Conservation (phyloP, 2,888 invertebrate species). For the Mesochorus sp. region DNA sequence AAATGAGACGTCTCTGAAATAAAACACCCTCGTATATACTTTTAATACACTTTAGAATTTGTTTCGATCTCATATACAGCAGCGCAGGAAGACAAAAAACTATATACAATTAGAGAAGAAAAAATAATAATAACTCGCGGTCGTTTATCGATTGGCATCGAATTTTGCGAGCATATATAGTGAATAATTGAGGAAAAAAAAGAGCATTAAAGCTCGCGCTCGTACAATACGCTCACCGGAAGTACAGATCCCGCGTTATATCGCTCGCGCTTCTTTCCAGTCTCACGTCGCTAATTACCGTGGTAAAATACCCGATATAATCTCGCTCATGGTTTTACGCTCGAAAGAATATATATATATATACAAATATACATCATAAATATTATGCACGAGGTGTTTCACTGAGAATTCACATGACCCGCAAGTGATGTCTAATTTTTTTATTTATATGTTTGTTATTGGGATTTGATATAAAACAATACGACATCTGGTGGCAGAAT, state of each 20-base stretch:
- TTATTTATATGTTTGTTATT: no score
- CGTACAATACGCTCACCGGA: slow-evolving; percentile 29
- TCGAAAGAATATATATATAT: slow-evolving; percentile 13
- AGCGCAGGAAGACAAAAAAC: neutral
- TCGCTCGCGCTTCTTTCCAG: slow-evolving; percentile 44
- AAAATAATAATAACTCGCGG: no score
- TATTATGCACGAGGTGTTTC: no score
- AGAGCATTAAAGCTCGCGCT: neutral
- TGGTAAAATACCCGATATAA: slow-evolving; percentile 76
- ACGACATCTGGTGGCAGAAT: no score
- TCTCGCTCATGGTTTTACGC: slow-evolving; percentile 43
- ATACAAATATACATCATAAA: neutral
- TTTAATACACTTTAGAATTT: neutral
- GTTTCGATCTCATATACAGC: no score
- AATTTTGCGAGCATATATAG: no score
- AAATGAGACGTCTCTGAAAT: neutral
- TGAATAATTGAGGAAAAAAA: no score
- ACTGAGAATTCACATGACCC: no score
- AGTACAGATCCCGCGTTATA: slow-evolving; percentile 48
- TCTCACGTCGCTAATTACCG: slow-evolving; percentile 72
- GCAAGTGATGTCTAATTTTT: no score
- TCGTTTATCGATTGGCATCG: no score
- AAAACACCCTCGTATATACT: neutral
- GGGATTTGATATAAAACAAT: no score
- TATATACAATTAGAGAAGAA: neutral